phyloP scores from a whole-genome alignment of 2,797 vertebrate genomes.

The Tympanoctomys barrerae region DNA sequence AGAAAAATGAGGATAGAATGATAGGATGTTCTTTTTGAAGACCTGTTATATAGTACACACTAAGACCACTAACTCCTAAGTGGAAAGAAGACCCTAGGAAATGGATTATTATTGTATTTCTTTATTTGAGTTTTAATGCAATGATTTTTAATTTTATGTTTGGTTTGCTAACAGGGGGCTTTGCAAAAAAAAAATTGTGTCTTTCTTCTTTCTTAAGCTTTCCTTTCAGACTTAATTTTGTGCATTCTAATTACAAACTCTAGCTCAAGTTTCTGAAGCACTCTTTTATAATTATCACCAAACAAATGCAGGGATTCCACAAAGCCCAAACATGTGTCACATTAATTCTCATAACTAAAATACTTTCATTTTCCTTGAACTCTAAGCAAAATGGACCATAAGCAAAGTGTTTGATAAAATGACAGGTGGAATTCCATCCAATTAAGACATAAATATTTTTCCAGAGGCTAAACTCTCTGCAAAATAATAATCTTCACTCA shows the following conservation, averaged over 20 bases:
- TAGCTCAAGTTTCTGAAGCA: constrained; percentile 73
- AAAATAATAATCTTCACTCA: constrained; percentile 89
- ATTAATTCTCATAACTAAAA: constrained; percentile 84
- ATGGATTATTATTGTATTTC: neutral
- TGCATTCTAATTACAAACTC: constrained; percentile 76
- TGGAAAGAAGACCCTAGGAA: neutral
- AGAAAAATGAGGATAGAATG: neutral
- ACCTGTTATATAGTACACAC: neutral
- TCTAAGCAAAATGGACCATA: constrained; percentile 83
- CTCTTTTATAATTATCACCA: constrained; percentile 79
- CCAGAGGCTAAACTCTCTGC: constrained; percentile 88
- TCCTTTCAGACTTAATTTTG: constrained; percentile 61
- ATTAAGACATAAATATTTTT: constrained; percentile 89
- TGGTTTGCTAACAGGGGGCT: constrained; percentile 4
- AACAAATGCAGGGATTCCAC: constrained; percentile 79
- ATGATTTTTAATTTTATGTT: constrained; percentile 6
- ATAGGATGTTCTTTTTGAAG: neutral
- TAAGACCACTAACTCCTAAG: neutral
- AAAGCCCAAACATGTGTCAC: constrained; percentile 81
- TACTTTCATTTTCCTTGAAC: constrained; percentile 85
- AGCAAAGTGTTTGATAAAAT: constrained; percentile 86
- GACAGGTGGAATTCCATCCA: constrained; percentile 88
- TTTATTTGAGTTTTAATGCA: constrained; percentile 40
- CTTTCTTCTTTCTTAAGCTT: constrained; percentile 21
- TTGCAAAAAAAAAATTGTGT: neutral